These are phyloP conservation scores for Ursus arctos DNA, from an alignment of 2,113 vertebrate species.

Conservation along the genomic window DNA sequence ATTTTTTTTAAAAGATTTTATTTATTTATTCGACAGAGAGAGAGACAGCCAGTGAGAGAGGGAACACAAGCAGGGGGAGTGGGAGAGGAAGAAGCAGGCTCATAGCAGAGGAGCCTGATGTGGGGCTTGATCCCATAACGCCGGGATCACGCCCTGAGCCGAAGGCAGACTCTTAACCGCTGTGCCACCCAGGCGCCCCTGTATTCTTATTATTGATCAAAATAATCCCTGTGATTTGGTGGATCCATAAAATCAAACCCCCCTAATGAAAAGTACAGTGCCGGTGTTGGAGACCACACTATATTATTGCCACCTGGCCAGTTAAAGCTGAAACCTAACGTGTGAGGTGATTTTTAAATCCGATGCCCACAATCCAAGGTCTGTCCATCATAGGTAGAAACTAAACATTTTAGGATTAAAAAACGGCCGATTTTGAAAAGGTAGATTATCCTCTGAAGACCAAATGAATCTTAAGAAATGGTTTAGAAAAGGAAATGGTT, in stretches of 20 bases:
- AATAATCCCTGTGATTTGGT: neutral
- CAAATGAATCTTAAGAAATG: neutral
- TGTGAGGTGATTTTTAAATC: neutral
- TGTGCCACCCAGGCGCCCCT: too few relatives aligned
- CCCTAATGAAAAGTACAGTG: neutral
- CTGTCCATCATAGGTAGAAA: neutral
- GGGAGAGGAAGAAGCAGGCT: too few relatives aligned
- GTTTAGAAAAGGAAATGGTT: neutral
- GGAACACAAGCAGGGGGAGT: too few relatives aligned
- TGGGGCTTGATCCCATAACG: too few relatives aligned
- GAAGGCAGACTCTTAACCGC: too few relatives aligned
- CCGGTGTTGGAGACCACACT: neutral
- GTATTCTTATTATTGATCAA: neutral
- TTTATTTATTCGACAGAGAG: too few relatives aligned
- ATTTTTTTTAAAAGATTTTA: too few relatives aligned
- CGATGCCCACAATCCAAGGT: neutral
- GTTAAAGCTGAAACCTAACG: neutral
- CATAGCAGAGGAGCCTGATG: too few relatives aligned
- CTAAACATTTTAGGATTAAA: neutral
- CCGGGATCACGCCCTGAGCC: too few relatives aligned
- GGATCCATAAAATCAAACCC: neutral
- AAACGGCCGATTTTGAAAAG: neutral
- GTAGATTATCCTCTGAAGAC: neutral
- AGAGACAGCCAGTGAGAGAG: too few relatives aligned
- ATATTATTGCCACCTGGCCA: neutral